phyloP scores from a whole-genome alignment of 2,888 invertebrate genomes.

The Imbricaverruca yamaguchii region DNA sequence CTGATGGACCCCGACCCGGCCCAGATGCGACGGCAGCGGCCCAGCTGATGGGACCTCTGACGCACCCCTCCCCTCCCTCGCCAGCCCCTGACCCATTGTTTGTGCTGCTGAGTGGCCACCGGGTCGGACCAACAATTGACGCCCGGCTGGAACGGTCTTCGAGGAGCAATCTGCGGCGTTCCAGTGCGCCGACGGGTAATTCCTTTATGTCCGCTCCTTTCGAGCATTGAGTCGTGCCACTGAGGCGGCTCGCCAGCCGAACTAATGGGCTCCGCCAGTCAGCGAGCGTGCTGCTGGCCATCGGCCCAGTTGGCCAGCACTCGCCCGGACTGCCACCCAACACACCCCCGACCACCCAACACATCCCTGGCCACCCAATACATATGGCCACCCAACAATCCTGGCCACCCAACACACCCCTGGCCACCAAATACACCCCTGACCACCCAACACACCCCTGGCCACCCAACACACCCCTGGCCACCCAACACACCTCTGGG shows the following conservation, averaged over 20 bases:
- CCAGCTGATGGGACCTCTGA: neutral
- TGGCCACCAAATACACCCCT: too few species aligned
- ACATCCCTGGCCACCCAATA: too few species aligned
- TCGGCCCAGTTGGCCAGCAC: too few species aligned
- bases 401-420: too few species aligned
- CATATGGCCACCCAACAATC: too few species aligned
- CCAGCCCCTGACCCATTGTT: neutral
- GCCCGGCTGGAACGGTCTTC: neutral
- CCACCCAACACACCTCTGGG: too few species aligned
- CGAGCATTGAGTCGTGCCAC: constrained; percentile 3
- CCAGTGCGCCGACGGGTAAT: neutral
- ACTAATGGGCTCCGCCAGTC: neutral
- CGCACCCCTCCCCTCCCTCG: neutral
- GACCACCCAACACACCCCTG: too few species aligned
- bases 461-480: too few species aligned
- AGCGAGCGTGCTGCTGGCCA: too few species aligned
- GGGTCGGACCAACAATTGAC: neutral
- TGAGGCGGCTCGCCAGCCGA: neutral
- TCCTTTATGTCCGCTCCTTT: constrained; percentile 17
- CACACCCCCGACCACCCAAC: too few species aligned
- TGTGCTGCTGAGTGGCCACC: neutral
- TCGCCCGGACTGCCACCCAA: too few species aligned
- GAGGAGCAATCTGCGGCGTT: constrained; percentile 1
- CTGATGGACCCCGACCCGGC: too few species aligned
- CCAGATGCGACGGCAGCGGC: neutral